These are phyloP conservation scores for Mesembrinibis cayennensis DNA, from an alignment of 2,113 vertebrate genomes.

Conservation along the genomic window DNA sequence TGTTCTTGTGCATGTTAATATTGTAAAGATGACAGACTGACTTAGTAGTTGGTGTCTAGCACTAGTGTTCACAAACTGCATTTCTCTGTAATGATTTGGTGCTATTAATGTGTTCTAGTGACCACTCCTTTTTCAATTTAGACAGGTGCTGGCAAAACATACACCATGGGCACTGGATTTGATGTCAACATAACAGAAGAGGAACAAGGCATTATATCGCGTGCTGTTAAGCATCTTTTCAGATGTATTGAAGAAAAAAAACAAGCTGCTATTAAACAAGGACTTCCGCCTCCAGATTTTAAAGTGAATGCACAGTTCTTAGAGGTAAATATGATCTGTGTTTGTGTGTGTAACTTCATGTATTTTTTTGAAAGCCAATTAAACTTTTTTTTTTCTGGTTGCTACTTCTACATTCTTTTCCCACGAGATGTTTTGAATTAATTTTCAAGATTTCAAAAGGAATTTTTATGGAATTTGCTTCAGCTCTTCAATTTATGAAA, in stretches of 20 bases:
- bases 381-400: neutral
- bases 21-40: neutral
- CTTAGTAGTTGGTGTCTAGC: neutral
- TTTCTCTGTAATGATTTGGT: neutral
- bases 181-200: conserved; percentile 90
- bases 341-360: neutral
- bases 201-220: conserved; percentile 95
- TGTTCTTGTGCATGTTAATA: neutral
- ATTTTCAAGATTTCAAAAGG: neutral
- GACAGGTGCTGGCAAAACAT: conserved; percentile 98
- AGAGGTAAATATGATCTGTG: conserved; percentile 79
- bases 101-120: neutral
- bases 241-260: conserved; percentile 90
- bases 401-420: neutral
- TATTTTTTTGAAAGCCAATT: neutral
- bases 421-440: neutral
- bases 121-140: conserved; percentile 49
- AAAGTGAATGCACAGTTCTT: conserved; percentile 98
- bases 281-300: conserved; percentile 92
- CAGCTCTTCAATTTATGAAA: neutral
- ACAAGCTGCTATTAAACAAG: conserved; percentile 83
- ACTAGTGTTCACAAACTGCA: neutral
- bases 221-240: conserved; percentile 92
- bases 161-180: conserved; percentile 98
- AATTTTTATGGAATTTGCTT: neutral